Conservation (phyloP, 2,797 vertebrate genomes). For the Coregonus ussuriensis region DNA sequence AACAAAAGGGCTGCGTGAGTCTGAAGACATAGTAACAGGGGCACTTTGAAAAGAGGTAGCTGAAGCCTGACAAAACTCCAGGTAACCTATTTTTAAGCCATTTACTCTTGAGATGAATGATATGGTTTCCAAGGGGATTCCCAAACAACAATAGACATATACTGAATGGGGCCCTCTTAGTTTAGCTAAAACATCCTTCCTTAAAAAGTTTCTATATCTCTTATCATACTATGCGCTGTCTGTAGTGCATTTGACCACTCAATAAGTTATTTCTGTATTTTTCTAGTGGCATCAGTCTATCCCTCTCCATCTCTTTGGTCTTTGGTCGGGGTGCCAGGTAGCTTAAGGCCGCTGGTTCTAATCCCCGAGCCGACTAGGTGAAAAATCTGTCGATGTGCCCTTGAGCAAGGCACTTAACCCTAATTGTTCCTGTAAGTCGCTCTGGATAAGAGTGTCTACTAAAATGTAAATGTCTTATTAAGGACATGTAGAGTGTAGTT, state of each 20-base stretch:
- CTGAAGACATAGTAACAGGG: background rate
- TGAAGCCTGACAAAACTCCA: background rate
- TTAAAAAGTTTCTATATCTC: background rate
- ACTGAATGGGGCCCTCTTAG: background rate
- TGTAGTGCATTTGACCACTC: background rate
- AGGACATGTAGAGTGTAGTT: conserved; percentile 22
- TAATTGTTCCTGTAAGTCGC: too few species aligned
- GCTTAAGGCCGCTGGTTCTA: too few species aligned
- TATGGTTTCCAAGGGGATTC: background rate
- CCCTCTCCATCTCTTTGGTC: background rate
- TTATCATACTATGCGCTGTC: background rate
- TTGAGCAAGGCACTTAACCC: too few species aligned
- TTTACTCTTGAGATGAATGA: background rate
- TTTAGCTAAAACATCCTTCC: background rate
- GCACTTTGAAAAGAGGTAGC: background rate
- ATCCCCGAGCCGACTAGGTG: too few species aligned
- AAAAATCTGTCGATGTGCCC: too few species aligned
- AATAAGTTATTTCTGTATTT: background rate
- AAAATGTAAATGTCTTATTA: background rate
- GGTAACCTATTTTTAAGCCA: background rate
- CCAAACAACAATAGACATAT: background rate
- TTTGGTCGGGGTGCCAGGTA: too few species aligned
- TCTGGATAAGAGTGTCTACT: too few species aligned
- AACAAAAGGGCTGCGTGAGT: background rate
- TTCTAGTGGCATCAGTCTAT: conserved; percentile 9